Evolutionary conservation across 2,113 vertebrate species (phyloP).

Genomic region (Ariopsis seemanni): DNA sequence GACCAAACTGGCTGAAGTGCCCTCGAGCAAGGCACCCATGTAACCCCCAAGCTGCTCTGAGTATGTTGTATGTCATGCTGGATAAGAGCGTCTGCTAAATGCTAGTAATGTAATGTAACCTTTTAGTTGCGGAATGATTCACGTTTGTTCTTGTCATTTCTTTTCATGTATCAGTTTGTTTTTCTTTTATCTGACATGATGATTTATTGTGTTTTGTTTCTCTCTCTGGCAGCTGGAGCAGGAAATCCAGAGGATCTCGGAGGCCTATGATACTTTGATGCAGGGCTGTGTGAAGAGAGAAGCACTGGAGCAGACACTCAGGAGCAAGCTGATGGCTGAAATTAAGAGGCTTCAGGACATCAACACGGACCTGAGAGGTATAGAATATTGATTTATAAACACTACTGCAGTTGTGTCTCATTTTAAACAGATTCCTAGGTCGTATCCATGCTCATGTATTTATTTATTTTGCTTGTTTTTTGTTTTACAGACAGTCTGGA

Average conservation of each 20-base stretch:
- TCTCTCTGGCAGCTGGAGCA: conserved; percentile 82
- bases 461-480: background rate
- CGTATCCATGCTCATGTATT: background rate
- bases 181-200: too few species aligned
- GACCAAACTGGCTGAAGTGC: too few species aligned
- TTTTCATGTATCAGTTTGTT: too few species aligned
- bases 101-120: too few species aligned
- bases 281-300: conserved; percentile 92
- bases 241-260: conserved; percentile 91
- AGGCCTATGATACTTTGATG: conserved; percentile 90
- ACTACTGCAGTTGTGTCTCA: background rate
- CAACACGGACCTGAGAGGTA: conserved; percentile 92
- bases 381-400: too few species aligned
- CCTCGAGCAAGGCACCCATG: too few species aligned
- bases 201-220: background rate
- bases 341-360: conserved; percentile 92
- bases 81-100: too few species aligned
- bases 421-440: background rate
- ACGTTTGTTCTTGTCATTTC: too few species aligned
- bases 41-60: too few species aligned
- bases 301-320: conserved; percentile 89
- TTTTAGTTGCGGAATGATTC: too few species aligned
- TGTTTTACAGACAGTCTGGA: conserved; percentile 82
- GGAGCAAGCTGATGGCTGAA: conserved; percentile 88
- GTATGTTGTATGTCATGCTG: too few species aligned